Percentiles rank a stretch among this genome's conserved stretches.
These are phyloP conservation scores for Zygaena filipendulae DNA, from an alignment of 2,888 invertebrate genomes.

Conservation along the genomic window DNA sequence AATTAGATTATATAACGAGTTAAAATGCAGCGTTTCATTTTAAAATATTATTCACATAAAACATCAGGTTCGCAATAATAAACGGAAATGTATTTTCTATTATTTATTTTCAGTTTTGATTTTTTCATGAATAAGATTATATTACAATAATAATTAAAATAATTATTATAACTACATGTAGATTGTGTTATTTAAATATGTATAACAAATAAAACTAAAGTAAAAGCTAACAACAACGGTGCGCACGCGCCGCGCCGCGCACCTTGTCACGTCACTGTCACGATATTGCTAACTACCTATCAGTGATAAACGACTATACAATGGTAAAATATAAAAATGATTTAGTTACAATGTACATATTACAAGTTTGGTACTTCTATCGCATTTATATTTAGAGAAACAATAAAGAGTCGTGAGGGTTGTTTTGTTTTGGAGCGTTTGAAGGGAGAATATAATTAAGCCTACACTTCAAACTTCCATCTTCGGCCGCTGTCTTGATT, in stretches of 20 bases:
- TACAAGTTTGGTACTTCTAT: conserved; percentile 67
- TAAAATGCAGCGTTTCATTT: too few relatives aligned
- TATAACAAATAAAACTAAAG: conserved; percentile 59
- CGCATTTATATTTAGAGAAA: conserved; percentile 40
- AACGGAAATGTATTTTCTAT: conserved; percentile 11
- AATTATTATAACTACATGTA: conserved; percentile 67
- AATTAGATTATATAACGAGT: too few relatives aligned
- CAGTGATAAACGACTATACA: conserved; percentile 62
- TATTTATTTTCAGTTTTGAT: conserved; percentile 66
- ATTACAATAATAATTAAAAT: conserved; percentile 69
- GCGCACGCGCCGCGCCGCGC: conserved; percentile 34
- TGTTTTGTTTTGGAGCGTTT: conserved; percentile 45
- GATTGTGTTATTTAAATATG: conserved; percentile 67
- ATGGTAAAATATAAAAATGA: conserved; percentile 66
- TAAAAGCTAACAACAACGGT: conserved; percentile 56
- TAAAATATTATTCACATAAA: too few relatives aligned
- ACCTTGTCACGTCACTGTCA: conserved; percentile 40
- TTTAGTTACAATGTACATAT: conserved; percentile 65
- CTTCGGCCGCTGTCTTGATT: conserved; percentile 19
- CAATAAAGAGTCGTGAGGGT: conserved; percentile 28
- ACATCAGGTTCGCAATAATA: too few relatives aligned
- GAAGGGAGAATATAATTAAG: conserved; percentile 30
- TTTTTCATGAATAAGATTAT: conserved; percentile 69
- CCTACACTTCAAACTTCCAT: conserved; percentile 36
- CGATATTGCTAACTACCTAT: conserved; percentile 55